Conservation (phyloP, 2,888 invertebrate species). For the Argyresthia albistria region DNA sequence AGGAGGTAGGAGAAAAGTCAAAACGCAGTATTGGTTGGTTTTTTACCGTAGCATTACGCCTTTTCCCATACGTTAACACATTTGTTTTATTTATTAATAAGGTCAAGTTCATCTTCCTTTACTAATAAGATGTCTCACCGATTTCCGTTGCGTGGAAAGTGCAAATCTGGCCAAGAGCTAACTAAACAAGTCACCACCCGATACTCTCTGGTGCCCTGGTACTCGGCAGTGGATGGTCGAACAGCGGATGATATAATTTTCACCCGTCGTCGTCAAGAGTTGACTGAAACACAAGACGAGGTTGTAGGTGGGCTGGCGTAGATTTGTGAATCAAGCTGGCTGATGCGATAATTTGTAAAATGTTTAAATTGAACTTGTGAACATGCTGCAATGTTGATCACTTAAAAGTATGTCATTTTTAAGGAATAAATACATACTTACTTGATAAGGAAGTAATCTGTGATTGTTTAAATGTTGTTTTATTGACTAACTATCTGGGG, state of each 20-base stretch:
- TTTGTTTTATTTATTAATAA: too few species aligned
- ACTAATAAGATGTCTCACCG: neutral
- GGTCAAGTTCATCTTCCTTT: too few species aligned
- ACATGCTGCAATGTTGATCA: too few species aligned
- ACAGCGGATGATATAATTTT: constrained; percentile 40
- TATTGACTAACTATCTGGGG: too few species aligned
- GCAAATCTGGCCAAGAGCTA: constrained; percentile 1
- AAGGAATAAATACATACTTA: too few species aligned
- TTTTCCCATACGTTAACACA: neutral
- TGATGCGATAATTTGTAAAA: neutral
- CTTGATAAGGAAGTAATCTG: too few species aligned
- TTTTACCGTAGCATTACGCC: too few species aligned
- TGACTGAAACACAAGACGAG: constrained; percentile 51
- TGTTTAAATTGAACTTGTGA: neutral
- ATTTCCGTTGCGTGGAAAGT: neutral
- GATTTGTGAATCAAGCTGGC: constrained; percentile 3
- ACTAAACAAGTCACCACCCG: constrained; percentile 46
- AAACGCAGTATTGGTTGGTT: too few species aligned
- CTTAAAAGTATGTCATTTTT: too few species aligned
- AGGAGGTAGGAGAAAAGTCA: too few species aligned
- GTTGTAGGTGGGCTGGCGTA: constrained; percentile 45
- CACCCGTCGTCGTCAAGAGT: constrained; percentile 30
- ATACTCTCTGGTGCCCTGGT: constrained; percentile 26
- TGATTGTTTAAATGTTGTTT: too few species aligned
- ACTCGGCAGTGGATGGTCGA: constrained; percentile 16